phyloP scores from a whole-genome alignment of 2,888 invertebrate genomes.

The Aphelenchoides bicaudatus region DNA sequence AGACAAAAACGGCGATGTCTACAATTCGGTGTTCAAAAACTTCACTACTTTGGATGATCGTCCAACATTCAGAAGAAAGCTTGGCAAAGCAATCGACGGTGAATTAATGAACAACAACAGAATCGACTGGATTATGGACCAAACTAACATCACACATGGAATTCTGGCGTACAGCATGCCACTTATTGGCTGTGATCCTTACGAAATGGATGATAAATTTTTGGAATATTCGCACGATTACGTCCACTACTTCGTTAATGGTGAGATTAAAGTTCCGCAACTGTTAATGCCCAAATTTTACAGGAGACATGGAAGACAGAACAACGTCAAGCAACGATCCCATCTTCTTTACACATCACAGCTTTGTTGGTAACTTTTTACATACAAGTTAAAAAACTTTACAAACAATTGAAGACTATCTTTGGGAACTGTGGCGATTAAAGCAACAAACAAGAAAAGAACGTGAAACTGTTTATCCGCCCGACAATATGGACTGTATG shows the following conservation, averaged over 20 bases:
- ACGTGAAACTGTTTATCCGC: slow-evolving; percentile 44
- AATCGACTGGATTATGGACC: slow-evolving; percentile 43
- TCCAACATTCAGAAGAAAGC: slow-evolving; percentile 27
- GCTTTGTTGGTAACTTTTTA: slow-evolving; percentile 27
- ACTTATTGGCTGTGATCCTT: slow-evolving; percentile 26
- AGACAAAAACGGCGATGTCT: slow-evolving; percentile 57
- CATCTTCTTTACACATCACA: slow-evolving; percentile 61
- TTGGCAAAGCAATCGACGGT: slow-evolving; percentile 39
- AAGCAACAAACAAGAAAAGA: slow-evolving; percentile 39
- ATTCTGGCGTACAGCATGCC: slow-evolving; percentile 40
- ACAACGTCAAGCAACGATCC: slow-evolving; percentile 59
- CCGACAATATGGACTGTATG: slow-evolving; percentile 35
- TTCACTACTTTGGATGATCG: slow-evolving; percentile 58
- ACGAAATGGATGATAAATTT: slow-evolving; percentile 50
- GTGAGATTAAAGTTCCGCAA: slow-evolving; percentile 26
- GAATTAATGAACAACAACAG: slow-evolving; percentile 46
- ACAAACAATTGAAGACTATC: slow-evolving; percentile 40
- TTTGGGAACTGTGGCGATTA: slow-evolving; percentile 54
- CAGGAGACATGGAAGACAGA: slow-evolving; percentile 46
- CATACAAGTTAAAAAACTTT: slow-evolving; percentile 54
- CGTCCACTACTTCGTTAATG: slow-evolving; percentile 54
- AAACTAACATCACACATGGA: slow-evolving; percentile 30
- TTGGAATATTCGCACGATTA: slow-evolving; percentile 58
- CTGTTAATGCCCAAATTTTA: no score
- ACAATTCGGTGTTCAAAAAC: slow-evolving; percentile 60